These are phyloP conservation scores for Conus ventricosus DNA, from an alignment of 1,140 invertebrate genomes.

Conservation along the genomic window DNA sequence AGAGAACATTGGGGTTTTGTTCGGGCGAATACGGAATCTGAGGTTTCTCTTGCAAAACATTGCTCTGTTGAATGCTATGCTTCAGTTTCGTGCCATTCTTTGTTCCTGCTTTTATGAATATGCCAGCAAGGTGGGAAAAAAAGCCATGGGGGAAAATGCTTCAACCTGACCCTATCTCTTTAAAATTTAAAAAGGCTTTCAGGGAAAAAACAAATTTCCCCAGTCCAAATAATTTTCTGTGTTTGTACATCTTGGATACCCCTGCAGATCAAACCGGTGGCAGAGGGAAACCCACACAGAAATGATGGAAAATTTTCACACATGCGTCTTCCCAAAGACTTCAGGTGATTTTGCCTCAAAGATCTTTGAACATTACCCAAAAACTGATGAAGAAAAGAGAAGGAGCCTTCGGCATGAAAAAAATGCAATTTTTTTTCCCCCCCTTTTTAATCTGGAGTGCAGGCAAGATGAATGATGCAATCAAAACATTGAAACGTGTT, in stretches of 20 bases:
- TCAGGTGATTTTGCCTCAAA: constrained; percentile 35
- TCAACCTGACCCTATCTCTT: constrained; percentile 43
- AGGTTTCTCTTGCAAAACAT: constrained; percentile 51
- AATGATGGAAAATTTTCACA: constrained; percentile 44
- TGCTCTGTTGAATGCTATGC: constrained; percentile 55
- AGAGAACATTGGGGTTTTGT: constrained; percentile 52
- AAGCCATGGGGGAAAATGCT: constrained; percentile 40
- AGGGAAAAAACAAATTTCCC: constrained; percentile 32
- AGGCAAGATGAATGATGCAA: constrained; percentile 47
- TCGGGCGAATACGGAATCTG: constrained; percentile 34
- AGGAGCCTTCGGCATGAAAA: constrained; percentile 31
- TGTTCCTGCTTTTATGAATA: constrained; percentile 56
- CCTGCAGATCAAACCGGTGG: not conserved
- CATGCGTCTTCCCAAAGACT: not conserved
- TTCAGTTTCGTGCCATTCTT: constrained; percentile 52
- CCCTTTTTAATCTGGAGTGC: too few species aligned
- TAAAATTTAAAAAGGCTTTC: constrained; percentile 32
- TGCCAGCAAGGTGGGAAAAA: not conserved
- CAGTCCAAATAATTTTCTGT: constrained; percentile 47
- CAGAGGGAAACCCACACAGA: constrained; percentile 27
- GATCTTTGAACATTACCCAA: constrained; percentile 45
- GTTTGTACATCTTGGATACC: constrained; percentile 45
- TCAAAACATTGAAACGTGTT: constrained; percentile 43
- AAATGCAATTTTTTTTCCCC: too few species aligned
- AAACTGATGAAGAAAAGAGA: constrained; percentile 53